Evolutionary conservation across 2,113 vertebrate species (phyloP).

Genomic region (Lophius piscatorius): DNA sequence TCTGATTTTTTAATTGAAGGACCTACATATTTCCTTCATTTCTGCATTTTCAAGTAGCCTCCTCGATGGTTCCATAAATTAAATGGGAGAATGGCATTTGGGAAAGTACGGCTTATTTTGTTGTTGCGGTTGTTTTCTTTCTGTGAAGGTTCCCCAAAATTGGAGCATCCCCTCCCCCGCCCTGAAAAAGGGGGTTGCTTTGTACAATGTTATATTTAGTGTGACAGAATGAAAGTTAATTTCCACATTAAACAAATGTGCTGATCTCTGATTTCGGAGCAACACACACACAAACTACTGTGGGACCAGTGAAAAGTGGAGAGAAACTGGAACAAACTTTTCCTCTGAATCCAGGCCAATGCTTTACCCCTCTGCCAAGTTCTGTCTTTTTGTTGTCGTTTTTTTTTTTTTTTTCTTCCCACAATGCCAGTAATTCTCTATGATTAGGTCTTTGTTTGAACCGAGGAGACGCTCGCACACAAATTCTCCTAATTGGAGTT

Average conservation of each 20-base stretch:
- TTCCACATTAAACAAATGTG: constrained; percentile 74
- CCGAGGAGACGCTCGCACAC: constrained; percentile 54
- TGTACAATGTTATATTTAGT: constrained; percentile 68
- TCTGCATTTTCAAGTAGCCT: not conserved
- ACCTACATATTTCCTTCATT: constrained; percentile 11
- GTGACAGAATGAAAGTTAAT: constrained; percentile 71
- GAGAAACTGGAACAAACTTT: constrained; percentile 72
- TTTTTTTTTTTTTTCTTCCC: not conserved
- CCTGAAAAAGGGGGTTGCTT: constrained; percentile 35
- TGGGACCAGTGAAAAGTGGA: constrained; percentile 55
- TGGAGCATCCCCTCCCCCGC: constrained; percentile 22
- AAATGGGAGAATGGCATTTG: constrained; percentile 71
- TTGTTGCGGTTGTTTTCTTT: constrained; percentile 27
- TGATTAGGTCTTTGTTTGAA: constrained; percentile 69
- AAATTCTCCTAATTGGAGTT: constrained; percentile 62
- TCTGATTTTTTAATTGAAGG: constrained; percentile 38
- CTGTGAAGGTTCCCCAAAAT: constrained; percentile 47
- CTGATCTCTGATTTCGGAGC: constrained; percentile 64
- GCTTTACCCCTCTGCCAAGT: constrained; percentile 62
- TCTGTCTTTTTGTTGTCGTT: constrained; percentile 15
- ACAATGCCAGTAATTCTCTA: constrained; percentile 52
- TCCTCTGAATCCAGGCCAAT: constrained; percentile 70
- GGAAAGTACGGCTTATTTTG: too few relatives aligned
- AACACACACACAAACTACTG: constrained; percentile 55
- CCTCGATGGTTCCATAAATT: constrained; percentile 27